Percentiles rank a stretch among this genome's conserved stretches.
These are phyloP conservation scores for Rhineura floridana DNA, from an alignment of 2,113 vertebrate genomes.

Conservation along the genomic window DNA sequence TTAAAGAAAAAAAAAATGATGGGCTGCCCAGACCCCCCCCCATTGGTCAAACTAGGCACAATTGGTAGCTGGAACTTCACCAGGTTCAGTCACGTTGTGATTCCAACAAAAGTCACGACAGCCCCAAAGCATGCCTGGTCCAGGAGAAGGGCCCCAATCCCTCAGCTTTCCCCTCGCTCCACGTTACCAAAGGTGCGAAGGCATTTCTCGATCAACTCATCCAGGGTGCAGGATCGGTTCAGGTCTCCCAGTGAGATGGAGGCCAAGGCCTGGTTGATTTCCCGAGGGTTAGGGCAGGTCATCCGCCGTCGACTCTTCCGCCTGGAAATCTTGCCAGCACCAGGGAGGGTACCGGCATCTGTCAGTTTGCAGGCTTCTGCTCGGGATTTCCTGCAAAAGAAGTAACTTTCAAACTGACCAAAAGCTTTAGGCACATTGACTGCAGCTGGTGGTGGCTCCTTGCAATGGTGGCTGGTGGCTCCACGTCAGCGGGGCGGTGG, in stretches of 20 bases:
- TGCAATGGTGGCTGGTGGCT: too few species aligned
- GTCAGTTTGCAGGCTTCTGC: slow-evolving; percentile 76
- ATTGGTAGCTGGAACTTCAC: not conserved
- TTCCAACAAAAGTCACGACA: too few species aligned
- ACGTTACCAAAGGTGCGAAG: slow-evolving; percentile 84
- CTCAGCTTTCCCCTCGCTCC: too few species aligned
- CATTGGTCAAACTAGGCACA: not conserved
- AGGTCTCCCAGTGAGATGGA: slow-evolving; percentile 73
- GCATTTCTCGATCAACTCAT: slow-evolving; percentile 88
- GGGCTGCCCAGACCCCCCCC: not conserved
- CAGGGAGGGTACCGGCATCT: slow-evolving; percentile 28
- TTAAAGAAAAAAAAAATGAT: not conserved
- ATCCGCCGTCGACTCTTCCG: slow-evolving; percentile 79
- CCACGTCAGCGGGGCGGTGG: too few species aligned
- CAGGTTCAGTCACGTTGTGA: not conserved
- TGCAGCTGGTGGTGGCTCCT: not conserved
- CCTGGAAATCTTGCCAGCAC: slow-evolving; percentile 49
- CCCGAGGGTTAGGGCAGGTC: slow-evolving; percentile 89
- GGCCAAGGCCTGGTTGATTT: slow-evolving; percentile 84
- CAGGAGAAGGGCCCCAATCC: not conserved
- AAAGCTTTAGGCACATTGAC: too few species aligned
- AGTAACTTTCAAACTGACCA: not conserved
- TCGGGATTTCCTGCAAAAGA: slow-evolving; percentile 66
- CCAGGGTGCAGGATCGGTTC: slow-evolving; percentile 81
- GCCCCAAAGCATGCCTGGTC: not conserved